phyloP scores from a whole-genome alignment of 2,113 vertebrate genomes.

The Saccopteryx bilineata region DNA sequence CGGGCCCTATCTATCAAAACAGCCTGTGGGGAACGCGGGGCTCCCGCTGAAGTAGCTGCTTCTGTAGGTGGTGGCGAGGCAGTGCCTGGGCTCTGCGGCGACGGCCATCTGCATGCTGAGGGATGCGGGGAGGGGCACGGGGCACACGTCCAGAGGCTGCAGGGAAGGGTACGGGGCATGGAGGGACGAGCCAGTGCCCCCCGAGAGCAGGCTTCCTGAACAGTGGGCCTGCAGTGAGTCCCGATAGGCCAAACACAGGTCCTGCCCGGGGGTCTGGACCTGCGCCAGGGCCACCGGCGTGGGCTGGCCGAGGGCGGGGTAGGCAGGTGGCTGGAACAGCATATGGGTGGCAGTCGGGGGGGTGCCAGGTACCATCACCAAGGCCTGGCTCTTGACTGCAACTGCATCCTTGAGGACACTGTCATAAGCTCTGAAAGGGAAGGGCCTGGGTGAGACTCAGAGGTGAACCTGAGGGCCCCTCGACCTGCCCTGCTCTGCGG shows the following conservation, averaged over 20 bases:
- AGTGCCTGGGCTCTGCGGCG: conserved; percentile 85
- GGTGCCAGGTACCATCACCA: conserved; percentile 77
- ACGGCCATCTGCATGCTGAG: conserved; percentile 91
- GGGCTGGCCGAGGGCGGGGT: conserved; percentile 86
- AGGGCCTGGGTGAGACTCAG: conserved; percentile 54
- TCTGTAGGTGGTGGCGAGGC: conserved; percentile 81
- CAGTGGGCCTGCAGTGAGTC: conserved; percentile 91
- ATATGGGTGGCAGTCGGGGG: conserved; percentile 87
- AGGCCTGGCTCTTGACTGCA: conserved; percentile 90
- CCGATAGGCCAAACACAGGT: conserved; percentile 90
- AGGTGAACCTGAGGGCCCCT: neutral
- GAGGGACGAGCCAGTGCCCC: conserved; percentile 42
- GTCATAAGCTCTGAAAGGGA: conserved; percentile 89
- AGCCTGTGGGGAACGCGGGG: conserved; percentile 87
- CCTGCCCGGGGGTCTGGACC: conserved; percentile 91
- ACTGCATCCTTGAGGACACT: conserved; percentile 93
- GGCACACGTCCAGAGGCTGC: conserved; percentile 82
- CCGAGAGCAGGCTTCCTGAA: conserved; percentile 83
- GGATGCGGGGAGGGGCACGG: conserved; percentile 88
- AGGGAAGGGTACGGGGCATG: conserved; percentile 86
- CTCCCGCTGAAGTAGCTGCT: conserved; percentile 90
- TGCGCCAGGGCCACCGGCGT: conserved; percentile 87
- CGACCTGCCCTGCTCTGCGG: neutral
- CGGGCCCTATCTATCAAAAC: conserved; percentile 89
- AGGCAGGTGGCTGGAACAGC: conserved; percentile 91